These are phyloP conservation scores for Engraulis encrasicolus DNA, from an alignment of 2,113 vertebrate species.

Conservation along the genomic window DNA sequence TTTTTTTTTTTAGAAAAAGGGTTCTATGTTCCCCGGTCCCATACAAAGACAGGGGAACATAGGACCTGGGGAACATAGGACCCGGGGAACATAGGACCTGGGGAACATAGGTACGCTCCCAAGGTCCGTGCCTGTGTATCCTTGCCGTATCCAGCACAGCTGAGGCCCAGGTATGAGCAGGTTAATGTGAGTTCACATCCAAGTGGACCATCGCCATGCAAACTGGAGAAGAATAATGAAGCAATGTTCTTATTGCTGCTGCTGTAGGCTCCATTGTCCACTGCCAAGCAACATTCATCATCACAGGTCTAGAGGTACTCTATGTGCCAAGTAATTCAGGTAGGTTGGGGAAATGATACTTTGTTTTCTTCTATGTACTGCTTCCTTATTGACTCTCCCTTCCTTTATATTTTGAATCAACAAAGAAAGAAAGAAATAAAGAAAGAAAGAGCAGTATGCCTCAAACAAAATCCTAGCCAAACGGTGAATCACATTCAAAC, in stretches of 20 bases:
- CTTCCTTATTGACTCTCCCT: background rate
- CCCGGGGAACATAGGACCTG: too few relatives aligned
- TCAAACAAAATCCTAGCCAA: background rate
- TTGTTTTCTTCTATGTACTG: background rate
- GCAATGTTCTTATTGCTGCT: conserved; percentile 63
- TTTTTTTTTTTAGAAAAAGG: too few relatives aligned
- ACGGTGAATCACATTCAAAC: too few relatives aligned
- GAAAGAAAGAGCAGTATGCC: background rate
- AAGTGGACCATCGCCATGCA: conserved; percentile 59
- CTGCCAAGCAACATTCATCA: conserved; percentile 67
- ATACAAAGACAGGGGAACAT: too few relatives aligned
- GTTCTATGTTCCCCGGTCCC: too few relatives aligned
- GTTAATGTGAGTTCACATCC: conserved; percentile 64
- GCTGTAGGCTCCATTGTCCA: conserved; percentile 58
- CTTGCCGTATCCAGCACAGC: too few relatives aligned
- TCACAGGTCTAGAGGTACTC: background rate
- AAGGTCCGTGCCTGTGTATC: too few relatives aligned
- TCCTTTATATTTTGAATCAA: background rate
- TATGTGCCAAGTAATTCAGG: conserved; percentile 24
- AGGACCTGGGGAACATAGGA: too few relatives aligned
- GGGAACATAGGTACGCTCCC: too few relatives aligned
- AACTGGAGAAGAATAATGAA: conserved; percentile 64
- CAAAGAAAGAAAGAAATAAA: conserved; percentile 19
- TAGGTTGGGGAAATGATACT: background rate
- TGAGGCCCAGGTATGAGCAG: conserved; percentile 60